Base-by-base conservation (phyloP, 2,888 invertebrate genomes). In the Laothoe populi region DNA sequence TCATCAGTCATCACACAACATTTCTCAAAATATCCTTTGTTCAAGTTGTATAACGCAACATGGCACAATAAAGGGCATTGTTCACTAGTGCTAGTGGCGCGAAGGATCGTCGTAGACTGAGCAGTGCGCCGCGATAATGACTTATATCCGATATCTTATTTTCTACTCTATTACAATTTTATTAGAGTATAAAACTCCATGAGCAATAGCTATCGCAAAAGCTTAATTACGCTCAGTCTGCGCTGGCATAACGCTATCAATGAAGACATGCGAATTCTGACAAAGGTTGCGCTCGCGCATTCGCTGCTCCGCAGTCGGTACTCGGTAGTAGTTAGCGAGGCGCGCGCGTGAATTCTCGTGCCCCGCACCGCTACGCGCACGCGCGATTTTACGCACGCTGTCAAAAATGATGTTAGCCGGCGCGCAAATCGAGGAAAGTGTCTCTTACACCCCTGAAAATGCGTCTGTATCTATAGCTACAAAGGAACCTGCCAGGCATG, bases 351-450 rank as follows among this genome's bases (percentile, higher is more conserved):
- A 87, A 87, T 80, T 84, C 79, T 81, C 85, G 85, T 83, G 79
- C 72, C 75, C 69, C 73, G 70, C 42, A 59, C 62, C 59, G 42
- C 65, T 53, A 19, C 72, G 78, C 81, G 82, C 82, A 84, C 88
- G 89, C 84, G 85, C 79, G 53, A 42, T 24, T 16, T 31, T 44
- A 4, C 42, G 42, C 31, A 31, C 21, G 38, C 38, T 48, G 26
- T n/a, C 23, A 19, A 63, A 72, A 74, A 92, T 90, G 90, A 90
- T 92, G 86, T 88, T 92, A 72, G 92, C 92, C 66, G 92, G 92
- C 60, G 92, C 89, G 31, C 82, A 90, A 73, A 89, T 92, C 70
- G 84, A 83, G 64, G 75, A 74, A 63, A 86, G 83, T 86, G 91
- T 88, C 59, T 72, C 82, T 35, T 89, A 77, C 72, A 63, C 73